Evolutionary conservation across 2,113 vertebrate genomes (phyloP).

Genomic region (Gymnorhina tibicen): DNA sequence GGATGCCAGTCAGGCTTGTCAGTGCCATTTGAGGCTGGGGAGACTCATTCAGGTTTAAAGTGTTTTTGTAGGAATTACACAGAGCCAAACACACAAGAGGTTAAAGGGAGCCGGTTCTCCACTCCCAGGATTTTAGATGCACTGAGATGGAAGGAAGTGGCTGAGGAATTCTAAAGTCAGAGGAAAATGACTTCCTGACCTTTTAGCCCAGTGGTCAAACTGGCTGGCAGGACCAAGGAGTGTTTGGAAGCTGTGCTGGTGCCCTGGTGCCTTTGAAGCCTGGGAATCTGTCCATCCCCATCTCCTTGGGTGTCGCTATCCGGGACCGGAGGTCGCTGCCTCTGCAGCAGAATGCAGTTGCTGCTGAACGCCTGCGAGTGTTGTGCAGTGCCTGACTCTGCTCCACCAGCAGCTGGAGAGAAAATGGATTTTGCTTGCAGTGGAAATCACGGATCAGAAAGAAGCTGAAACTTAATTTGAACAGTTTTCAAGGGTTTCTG

Average conservation of each 20-base stretch:
- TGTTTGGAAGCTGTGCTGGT: neutral
- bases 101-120: neutral
- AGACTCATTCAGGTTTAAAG: neutral
- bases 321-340: neutral
- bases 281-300: neutral
- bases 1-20: neutral
- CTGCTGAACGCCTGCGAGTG: neutral
- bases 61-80: neutral
- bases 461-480: neutral
- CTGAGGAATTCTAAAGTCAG: neutral
- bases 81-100: neutral
- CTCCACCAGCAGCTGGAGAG: neutral
- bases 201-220: neutral
- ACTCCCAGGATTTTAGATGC: neutral
- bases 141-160: neutral
- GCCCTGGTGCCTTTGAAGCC: neutral
- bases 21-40: neutral
- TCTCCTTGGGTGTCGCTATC: neutral
- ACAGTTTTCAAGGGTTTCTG: neutral
- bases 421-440: neutral
- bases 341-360: neutral
- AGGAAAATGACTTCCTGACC: constrained; percentile 8
- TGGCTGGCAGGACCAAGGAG: neutral
- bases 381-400: neutral
- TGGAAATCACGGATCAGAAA: neutral